A percentile compares a stretch with the other conserved stretches of the same genome.
These are phyloP conservation scores for Poeciliopsis presidionis DNA, from an alignment of 2,797 vertebrate genomes.

Conservation along the genomic window DNA sequence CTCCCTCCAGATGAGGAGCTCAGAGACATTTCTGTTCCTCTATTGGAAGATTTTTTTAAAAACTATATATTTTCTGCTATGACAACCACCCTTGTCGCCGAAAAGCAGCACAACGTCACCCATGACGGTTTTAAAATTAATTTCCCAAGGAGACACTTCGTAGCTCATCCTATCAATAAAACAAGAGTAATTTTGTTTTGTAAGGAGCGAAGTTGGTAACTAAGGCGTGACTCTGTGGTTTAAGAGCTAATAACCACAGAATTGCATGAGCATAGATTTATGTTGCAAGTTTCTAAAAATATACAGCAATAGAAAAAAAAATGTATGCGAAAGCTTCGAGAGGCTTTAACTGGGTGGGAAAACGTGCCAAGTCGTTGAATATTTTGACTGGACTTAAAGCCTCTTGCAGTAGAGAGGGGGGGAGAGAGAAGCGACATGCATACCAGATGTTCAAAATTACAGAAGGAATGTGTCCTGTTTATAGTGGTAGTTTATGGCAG, in stretches of 20 bases:
- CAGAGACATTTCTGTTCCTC: constrained; percentile 19
- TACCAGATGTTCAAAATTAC: constrained; percentile 82
- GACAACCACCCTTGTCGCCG: constrained; percentile 16
- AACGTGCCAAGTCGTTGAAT: constrained; percentile 46
- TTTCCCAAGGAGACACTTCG: constrained; percentile 40
- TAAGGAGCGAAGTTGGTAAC: constrained; percentile 1
- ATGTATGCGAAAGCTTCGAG: constrained; percentile 29
- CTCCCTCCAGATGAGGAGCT: constrained; percentile 21
- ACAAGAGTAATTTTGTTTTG: constrained; percentile 40
- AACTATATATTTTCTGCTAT: constrained; percentile 17
- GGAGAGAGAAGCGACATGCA: constrained; percentile 57
- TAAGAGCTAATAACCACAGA: constrained; percentile 11
- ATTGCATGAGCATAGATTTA: not conserved
- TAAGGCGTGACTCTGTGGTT: not conserved
- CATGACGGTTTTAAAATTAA: constrained; percentile 26
- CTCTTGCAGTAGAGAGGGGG: constrained; percentile 39
- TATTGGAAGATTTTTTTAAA: constrained; percentile 19
- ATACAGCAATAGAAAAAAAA: constrained; percentile 13
- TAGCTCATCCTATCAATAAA: constrained; percentile 32
- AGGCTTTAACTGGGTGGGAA: constrained; percentile 27
- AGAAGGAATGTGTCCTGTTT: constrained; percentile 81
- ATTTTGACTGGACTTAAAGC: constrained; percentile 62
- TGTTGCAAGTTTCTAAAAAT: not conserved
- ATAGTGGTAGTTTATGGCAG: constrained; percentile 70
- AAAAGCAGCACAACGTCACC: constrained; percentile 38